Conservation (phyloP, 2,888 invertebrate species). For the Tipula unca region DNA sequence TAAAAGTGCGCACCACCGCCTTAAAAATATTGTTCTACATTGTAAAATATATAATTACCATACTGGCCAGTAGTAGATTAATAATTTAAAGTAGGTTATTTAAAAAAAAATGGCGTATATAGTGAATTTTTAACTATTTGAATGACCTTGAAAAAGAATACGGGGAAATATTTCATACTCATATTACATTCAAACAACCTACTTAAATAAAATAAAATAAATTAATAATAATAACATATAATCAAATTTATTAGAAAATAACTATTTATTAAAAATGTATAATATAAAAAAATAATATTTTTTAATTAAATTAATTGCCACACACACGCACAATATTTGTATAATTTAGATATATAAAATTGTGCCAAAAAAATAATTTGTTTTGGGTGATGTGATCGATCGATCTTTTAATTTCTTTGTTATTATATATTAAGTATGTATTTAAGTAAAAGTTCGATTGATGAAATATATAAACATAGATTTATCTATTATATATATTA, state of each 20-base stretch:
- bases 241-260: not conserved
- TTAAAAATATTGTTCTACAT: not conserved
- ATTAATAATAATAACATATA: not conserved
- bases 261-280: constrained; percentile 8
- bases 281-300: not conserved
- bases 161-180: not conserved
- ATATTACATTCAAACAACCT: not conserved
- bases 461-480: not conserved
- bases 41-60: not conserved
- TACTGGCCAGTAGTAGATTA: not conserved
- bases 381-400: not conserved
- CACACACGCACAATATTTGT: not conserved
- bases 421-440: not conserved
- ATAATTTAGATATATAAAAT: not conserved
- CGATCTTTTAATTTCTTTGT: not conserved
- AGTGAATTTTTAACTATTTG: not conserved
- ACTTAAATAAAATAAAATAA: constrained; percentile 1
- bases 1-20: not conserved
- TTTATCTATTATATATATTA: not conserved
- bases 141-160: not conserved
- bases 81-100: not conserved
- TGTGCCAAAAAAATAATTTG: not conserved
- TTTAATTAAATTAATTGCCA: not conserved
- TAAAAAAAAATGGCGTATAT: not conserved
- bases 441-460: not conserved